Evolutionary conservation across 2,888 invertebrate species (phyloP), one percentile per base, ranked within the genome.

Genomic region (Eumerus sabulonum): DNA sequence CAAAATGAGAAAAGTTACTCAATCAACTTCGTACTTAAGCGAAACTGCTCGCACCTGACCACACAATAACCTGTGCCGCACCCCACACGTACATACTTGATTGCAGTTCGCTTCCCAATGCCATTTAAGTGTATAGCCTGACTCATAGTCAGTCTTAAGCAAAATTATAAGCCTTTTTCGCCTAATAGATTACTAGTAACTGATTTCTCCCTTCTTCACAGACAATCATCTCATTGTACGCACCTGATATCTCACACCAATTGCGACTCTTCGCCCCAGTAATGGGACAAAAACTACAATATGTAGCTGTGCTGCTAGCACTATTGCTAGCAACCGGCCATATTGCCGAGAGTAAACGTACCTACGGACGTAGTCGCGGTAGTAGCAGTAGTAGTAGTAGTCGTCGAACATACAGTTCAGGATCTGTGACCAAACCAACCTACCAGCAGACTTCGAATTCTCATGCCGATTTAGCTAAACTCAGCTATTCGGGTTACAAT

Each of bases 401-500:
- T 59, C 83, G 82, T 12, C 68, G 82, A 47, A 62, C 77, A 42
- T 76, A 81, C 11, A 85, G 74, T 56, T 84, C 84, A 0, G 84
- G 86, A 27, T 85, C 85, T 67, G 88, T 87, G 50, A 88, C 88
- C 19, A 87, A 85, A 66, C 87, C 88, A 42, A 84, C 86, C 54
- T 86, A 84, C 53, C 53, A 82, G 82, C 70, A 83, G 66, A 42
- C 79, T 14, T 72, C 85, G 35, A 87, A 87, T 67, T 86, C 88
- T 1, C 88, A 88, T 79, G 85, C 86, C 0, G 88, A 88, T 82
- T 81, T 83, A 18, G 86, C 87, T 13, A 88, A 88, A 73, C 62
- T 88, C 11, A 88, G 88, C 70, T 89, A 88, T 82, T 76, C 88
- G 9, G 85, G 85, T 18, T 87, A 87, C 53, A 88, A 88, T 50